Percentiles rank a stretch among this genome's conserved stretches.
phyloP scores from a whole-genome alignment of 2,113 vertebrate genomes.

The Ageneiosus marmoratus region DNA sequence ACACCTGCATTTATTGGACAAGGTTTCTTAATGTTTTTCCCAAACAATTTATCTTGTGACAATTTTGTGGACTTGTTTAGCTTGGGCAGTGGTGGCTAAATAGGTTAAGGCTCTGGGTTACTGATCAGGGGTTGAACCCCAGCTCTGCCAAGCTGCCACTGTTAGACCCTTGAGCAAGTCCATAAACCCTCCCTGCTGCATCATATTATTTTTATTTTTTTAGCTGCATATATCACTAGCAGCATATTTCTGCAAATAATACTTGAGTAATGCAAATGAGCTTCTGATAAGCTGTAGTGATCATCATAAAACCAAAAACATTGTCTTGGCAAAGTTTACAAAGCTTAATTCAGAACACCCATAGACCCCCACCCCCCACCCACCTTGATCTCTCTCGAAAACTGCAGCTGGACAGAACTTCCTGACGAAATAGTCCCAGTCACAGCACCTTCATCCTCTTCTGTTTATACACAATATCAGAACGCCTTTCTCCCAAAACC shows the following conservation, averaged over 20 bases:
- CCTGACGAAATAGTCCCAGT: constrained; percentile 33
- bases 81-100: too few relatives aligned
- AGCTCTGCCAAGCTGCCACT: too few relatives aligned
- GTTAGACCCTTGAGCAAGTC: too few relatives aligned
- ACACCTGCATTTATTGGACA: background rate
- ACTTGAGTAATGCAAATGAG: too few relatives aligned
- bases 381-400: constrained; percentile 47
- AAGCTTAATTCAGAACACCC: constrained; percentile 71
- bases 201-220: too few relatives aligned
- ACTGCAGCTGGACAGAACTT: constrained; percentile 52
- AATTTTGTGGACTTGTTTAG: too few relatives aligned
- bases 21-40: background rate
- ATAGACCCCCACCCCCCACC: constrained; percentile 40
- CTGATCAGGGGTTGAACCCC: too few relatives aligned
- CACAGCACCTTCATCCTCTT: constrained; percentile 36
- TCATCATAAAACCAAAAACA: constrained; percentile 70
- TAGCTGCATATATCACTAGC: background rate
- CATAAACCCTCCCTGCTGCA: too few relatives aligned
- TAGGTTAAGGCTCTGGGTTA: too few relatives aligned
- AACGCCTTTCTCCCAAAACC: background rate
- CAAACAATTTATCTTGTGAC: background rate
- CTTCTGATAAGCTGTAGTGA: constrained; percentile 57
- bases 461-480: background rate
- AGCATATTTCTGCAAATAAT: background rate
- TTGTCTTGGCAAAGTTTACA: constrained; percentile 66